Evolutionary conservation across 2,888 invertebrate species (phyloP).

Genomic region (Tetragonisca angustula): DNA sequence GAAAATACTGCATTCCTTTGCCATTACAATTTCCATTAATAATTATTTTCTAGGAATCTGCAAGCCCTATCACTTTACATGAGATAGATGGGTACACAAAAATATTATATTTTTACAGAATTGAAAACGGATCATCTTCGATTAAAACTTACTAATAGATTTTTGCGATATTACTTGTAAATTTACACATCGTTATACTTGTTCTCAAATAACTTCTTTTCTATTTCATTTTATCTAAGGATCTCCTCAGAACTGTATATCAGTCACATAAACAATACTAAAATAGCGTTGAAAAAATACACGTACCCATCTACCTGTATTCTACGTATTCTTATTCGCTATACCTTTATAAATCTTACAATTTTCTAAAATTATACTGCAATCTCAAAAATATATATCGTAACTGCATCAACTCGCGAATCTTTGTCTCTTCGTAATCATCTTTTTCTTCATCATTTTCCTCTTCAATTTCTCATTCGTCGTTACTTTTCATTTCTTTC

Average conservation of each 20-base stretch:
- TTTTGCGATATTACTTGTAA: slow-evolving; percentile 14
- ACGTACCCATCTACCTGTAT: slow-evolving; percentile 63
- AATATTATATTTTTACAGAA: slow-evolving; percentile 2
- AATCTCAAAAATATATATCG: slow-evolving; percentile 83
- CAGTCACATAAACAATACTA: slow-evolving; percentile 48
- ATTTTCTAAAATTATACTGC: slow-evolving; percentile 82
- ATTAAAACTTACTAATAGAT: neutral
- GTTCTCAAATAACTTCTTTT: neutral
- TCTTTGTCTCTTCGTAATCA: slow-evolving; percentile 58
- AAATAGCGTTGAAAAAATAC: slow-evolving; percentile 46
- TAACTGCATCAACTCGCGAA: slow-evolving; percentile 74
- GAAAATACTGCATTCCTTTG: slow-evolving; percentile 60
- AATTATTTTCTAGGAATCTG: slow-evolving; percentile 75
- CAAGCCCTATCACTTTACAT: slow-evolving; percentile 76
- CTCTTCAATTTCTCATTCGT: neutral
- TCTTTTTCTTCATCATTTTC: slow-evolving; percentile 42
- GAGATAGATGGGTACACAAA: slow-evolving; percentile 63
- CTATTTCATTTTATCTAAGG: slow-evolving; percentile 5
- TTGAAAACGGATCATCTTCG: neutral
- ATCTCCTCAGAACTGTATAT: slow-evolving; percentile 24
- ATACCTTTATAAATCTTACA: slow-evolving; percentile 82
- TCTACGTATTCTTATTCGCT: slow-evolving; percentile 75
- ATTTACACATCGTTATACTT: neutral
- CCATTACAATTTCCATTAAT: slow-evolving; percentile 66
- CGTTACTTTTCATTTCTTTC: slow-evolving; percentile 38